These are phyloP conservation scores for Apantesis nais DNA, from an alignment of 2,888 invertebrate genomes.

Conservation along the genomic window DNA sequence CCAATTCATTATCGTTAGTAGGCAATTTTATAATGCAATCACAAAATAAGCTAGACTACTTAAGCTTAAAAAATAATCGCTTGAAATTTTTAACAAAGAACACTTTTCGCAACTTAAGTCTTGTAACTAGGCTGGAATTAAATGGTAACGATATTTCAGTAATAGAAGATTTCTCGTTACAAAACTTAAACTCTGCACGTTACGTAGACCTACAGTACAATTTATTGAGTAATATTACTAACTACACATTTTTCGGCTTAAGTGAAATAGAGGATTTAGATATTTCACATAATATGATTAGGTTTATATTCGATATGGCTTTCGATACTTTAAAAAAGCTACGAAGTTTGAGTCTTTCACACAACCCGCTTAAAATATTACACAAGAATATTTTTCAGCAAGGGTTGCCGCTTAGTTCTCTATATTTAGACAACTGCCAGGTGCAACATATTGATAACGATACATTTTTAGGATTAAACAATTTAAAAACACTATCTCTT, in stretches of 20 bases:
- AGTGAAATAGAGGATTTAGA: slow-evolving; percentile 92
- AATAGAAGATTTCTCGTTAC: slow-evolving; percentile 93
- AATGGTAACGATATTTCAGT: slow-evolving; percentile 92
- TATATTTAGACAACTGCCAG: slow-evolving; percentile 91
- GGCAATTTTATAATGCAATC: slow-evolving; percentile 91
- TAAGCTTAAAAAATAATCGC: slow-evolving; percentile 93
- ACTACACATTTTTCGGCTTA: slow-evolving; percentile 90
- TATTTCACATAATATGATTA: slow-evolving; percentile 89
- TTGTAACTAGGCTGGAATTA: slow-evolving; percentile 91
- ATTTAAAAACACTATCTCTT: slow-evolving; percentile 91
- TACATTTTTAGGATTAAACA: slow-evolving; percentile 90
- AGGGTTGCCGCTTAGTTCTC: slow-evolving; percentile 89
- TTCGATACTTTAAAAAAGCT: slow-evolving; percentile 92
- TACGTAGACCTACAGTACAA: slow-evolving; percentile 93
- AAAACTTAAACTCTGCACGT: slow-evolving; percentile 90
- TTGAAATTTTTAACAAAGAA: slow-evolving; percentile 89
- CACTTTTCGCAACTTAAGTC: slow-evolving; percentile 90
- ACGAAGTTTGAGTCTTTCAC: slow-evolving; percentile 91
- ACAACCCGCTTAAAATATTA: slow-evolving; percentile 90
- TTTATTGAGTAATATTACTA: slow-evolving; percentile 88
- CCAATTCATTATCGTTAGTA: slow-evolving; percentile 90
- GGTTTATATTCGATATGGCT: slow-evolving; percentile 89
- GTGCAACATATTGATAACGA: slow-evolving; percentile 90
- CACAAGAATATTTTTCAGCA: slow-evolving; percentile 91
- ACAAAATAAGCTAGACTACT: slow-evolving; percentile 92